Evolutionary conservation across 2,113 vertebrate species (phyloP).

Genomic region (Phalacrocorax pelagicus): DNA sequence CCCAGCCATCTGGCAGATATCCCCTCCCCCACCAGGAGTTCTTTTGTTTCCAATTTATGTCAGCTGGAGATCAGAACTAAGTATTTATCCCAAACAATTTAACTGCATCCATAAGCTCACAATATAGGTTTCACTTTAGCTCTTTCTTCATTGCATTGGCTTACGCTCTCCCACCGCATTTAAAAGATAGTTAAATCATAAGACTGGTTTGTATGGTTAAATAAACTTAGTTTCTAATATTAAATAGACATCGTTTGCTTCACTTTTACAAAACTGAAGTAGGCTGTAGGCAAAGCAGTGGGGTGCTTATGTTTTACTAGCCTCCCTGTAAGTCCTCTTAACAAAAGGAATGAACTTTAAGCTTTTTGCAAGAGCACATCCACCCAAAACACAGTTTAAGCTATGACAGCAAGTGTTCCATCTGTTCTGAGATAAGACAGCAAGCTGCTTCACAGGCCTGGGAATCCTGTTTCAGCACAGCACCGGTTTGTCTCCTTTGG

Average conservation of each 20-base stretch:
- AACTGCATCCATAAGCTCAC: background rate
- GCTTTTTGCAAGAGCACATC: background rate
- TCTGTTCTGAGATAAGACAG: background rate
- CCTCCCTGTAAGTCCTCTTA: background rate
- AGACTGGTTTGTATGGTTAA: background rate
- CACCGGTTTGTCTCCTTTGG: background rate
- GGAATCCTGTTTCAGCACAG: background rate
- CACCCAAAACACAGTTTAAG: background rate
- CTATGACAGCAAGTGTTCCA: background rate
- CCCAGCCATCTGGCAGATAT: conserved; percentile 41
- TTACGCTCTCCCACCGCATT: background rate
- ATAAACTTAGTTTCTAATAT: background rate
- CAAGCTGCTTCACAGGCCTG: background rate
- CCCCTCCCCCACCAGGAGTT: background rate
- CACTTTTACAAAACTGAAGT: background rate
- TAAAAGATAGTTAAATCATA: background rate
- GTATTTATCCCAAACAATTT: conserved; percentile 30
- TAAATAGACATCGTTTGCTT: background rate
- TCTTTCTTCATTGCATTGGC: background rate
- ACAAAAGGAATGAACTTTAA: background rate
- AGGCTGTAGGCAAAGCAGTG: background rate
- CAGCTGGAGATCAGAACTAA: conserved; percentile 41
- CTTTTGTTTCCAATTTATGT: conserved; percentile 49
- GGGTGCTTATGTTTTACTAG: background rate
- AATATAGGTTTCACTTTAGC: background rate